Conservation (phyloP, 2,797 vertebrate species). For the Cephalopachus bancanus region DNA sequence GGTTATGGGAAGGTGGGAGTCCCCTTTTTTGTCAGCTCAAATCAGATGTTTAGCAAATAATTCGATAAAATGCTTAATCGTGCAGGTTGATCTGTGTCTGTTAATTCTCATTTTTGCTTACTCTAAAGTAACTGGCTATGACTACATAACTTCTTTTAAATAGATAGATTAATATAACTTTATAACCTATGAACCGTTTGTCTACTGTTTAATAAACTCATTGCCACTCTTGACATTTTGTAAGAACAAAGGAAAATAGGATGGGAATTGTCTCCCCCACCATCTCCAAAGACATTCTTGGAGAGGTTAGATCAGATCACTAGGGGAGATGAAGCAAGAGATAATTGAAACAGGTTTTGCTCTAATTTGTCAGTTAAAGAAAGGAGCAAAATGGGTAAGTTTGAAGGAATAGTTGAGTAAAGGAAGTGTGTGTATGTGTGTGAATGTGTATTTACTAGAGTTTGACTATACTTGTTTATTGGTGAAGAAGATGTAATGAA, state of each 20-base stretch:
- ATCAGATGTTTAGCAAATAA: neutral
- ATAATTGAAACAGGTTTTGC: neutral
- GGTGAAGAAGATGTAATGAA: neutral
- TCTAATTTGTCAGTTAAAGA: conserved; percentile 1
- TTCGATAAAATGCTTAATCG: neutral
- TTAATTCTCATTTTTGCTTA: neutral
- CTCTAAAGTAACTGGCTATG: neutral
- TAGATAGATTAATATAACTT: neutral
- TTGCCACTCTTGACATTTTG: neutral
- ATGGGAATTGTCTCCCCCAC: neutral
- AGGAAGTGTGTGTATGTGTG: neutral
- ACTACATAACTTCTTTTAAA: neutral
- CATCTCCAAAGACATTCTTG: neutral
- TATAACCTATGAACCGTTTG: neutral
- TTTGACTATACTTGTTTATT: neutral
- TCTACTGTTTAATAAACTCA: neutral
- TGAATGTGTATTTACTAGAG: neutral
- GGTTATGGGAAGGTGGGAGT: neutral
- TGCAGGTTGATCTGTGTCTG: neutral
- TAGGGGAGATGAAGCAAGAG: neutral
- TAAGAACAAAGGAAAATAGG: neutral
- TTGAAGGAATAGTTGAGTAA: neutral
- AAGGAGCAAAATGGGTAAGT: neutral
- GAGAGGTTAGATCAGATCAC: neutral
- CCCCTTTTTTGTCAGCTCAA: neutral